phyloP scores from a whole-genome alignment of 2,888 invertebrate species.

The Drosophila acutilabella region DNA sequence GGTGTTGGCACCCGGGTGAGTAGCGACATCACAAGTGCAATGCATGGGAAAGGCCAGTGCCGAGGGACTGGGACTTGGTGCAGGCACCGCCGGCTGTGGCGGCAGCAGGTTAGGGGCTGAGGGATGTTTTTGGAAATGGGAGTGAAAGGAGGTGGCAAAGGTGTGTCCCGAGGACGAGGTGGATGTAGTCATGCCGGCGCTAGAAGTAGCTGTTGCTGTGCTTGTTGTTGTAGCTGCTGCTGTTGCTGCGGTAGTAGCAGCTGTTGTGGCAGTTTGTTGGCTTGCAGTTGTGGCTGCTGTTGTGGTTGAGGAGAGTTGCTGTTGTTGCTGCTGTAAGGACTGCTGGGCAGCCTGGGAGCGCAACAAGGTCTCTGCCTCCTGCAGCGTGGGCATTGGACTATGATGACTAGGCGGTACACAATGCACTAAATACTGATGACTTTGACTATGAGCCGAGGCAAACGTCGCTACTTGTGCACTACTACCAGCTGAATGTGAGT shows the following conservation, averaged over 20 bases:
- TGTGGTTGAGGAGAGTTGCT: slow-evolving; percentile 26
- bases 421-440: slow-evolving; percentile 83
- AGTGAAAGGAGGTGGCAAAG: slow-evolving; percentile 73
- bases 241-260: slow-evolving; percentile 16
- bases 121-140: slow-evolving; percentile 83
- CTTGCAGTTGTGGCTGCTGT: slow-evolving; percentile 17
- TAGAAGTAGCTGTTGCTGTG: slow-evolving; percentile 28
- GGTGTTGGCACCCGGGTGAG: slow-evolving; percentile 62
- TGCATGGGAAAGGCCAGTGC: slow-evolving; percentile 78
- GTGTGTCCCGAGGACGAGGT: slow-evolving; percentile 48
- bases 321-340: slow-evolving; percentile 39
- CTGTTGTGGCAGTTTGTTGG: not conserved
- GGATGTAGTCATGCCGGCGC: slow-evolving; percentile 29
- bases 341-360: slow-evolving; percentile 69
- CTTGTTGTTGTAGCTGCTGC: slow-evolving; percentile 19
- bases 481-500: slow-evolving; percentile 64
- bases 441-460: slow-evolving; percentile 82
- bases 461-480: slow-evolving; percentile 81
- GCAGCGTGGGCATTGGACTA: slow-evolving; percentile 82
- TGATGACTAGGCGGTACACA: slow-evolving; percentile 82
- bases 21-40: slow-evolving; percentile 83
- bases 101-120: slow-evolving; percentile 82
- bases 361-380: slow-evolving; percentile 76
- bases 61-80: slow-evolving; percentile 81
- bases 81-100: slow-evolving; percentile 66